Base-by-base conservation (phyloP, 2,797 vertebrate species). In the Sciurus vulgaris region DNA sequence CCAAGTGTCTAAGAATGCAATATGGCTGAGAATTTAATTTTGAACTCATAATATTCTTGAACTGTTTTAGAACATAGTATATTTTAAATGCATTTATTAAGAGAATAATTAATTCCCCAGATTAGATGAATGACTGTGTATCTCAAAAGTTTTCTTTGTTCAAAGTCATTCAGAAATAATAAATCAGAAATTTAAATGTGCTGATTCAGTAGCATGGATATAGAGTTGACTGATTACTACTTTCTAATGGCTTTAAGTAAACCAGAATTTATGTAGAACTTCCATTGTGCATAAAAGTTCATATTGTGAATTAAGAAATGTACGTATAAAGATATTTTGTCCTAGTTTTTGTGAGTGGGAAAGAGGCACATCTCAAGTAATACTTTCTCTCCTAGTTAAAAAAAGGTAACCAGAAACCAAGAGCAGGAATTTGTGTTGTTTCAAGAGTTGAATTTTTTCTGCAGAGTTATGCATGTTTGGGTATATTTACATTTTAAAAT, bases 61-160 rank as follows among this genome's bases (percentile, higher is more conserved):
- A 28, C 15, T 9, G 28, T 70, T 91, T 59, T 69, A 92, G 13
- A 87, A 44, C 1, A 35, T 15, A 47, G 12, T 83, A 5, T 56
- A 54, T 56, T 89, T 91, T 84, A 35, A 78, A 76, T 89, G 51
- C 33, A 63, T 76, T 88, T 67, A 49, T 67, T 87, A 59, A 9
- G 6, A 54, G 9, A 0, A 86, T 33, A 18, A 2, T 41, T 83
- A 51, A 41, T 73, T 59, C 91, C 89, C 24, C 9, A 33, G 7
- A 7, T 73, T 89, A 73, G 4, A 78, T 85, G 17, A 61, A 44
- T 24, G 84, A 24, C 15, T 59, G 0, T 70, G 13, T 38, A 77
- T 77, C n/a, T 74, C 30, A 73, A 44, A 4, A 77, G 2, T 24
- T 79, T 96, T 87, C 12, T 95, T 91, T 92, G 33, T 59, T 72